Evolutionary conservation across 2,888 invertebrate species (phyloP).

Genomic region (Zele albiditarsus): DNA sequence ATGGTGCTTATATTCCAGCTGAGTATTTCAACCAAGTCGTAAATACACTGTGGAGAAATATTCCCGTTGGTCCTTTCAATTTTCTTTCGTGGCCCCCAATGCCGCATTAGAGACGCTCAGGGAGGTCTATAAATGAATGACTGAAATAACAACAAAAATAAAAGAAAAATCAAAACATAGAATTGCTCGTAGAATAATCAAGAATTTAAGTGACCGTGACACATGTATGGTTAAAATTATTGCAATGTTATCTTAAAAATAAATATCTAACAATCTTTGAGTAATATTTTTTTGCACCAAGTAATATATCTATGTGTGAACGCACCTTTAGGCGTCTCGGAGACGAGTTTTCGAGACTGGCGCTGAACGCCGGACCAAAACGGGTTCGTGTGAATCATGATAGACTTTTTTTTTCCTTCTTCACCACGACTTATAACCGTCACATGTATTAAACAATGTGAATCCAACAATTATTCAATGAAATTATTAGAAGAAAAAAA

Average conservation of each 20-base stretch:
- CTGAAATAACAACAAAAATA: neutral
- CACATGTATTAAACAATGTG: neutral
- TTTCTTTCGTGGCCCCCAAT: conserved; percentile 12
- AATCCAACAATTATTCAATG: neutral
- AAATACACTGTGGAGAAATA: neutral
- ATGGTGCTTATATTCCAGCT: neutral
- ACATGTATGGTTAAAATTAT: neutral
- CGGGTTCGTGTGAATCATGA: conserved; percentile 46
- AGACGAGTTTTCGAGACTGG: conserved; percentile 43
- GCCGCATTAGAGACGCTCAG: conserved; percentile 21
- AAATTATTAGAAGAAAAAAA: neutral
- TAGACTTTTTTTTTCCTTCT: conserved; percentile 23
- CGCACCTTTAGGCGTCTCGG: conserved; percentile 42
- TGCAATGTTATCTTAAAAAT: neutral
- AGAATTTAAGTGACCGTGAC: neutral
- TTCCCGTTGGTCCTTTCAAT: conserved; percentile 26
- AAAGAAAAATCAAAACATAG: neutral
- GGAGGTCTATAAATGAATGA: conserved; percentile 9
- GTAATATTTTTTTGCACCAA: conserved; percentile 7
- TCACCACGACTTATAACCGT: neutral
- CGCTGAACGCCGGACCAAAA: conserved; percentile 40
- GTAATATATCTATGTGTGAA: conserved; percentile 31
- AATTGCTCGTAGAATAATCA: neutral
- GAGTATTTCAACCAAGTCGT: conserved; percentile 1
- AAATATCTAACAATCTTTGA: neutral